Base-by-base conservation (phyloP, 2,797 vertebrate genomes). In the Pygocentrus nattereri region DNA sequence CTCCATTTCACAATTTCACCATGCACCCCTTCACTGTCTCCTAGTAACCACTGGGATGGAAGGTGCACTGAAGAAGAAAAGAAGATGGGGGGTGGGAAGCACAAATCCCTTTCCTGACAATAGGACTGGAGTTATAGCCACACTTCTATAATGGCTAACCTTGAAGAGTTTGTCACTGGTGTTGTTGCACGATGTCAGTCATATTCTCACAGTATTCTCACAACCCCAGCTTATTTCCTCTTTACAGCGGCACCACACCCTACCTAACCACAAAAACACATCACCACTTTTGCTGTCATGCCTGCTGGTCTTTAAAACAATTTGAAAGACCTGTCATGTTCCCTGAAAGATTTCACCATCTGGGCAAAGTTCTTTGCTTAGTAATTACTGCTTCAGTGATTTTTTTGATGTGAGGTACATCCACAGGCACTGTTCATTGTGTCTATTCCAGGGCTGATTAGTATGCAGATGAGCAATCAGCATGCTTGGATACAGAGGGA, bases 31-130 rank as follows among this genome's bases (percentile, higher is more conserved):
- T 25, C 76, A n/a, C 52, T 34, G 82, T 89, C 84, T 89, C 87
- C 79, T 71, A 69, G 83, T 91, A 89, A 82, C 89, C 78, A 86
- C 12, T 54, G 81, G 31, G 85, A 89, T 82, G 76, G 82, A 81
- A 89, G 82, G 80, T 85, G 67, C 70, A 78, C 68, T 85, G 74
- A 81, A 34, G 85, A 79, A 86, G 79, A 30, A 80, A 59, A 25
- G 54, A 50, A 70, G 80, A 76, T 86, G 19, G 79, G 50, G 78
- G 79, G 79, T 85, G 80, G 52, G 58, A 27, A 10, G 5, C 59
- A 81, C 73, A 82, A 79, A 88, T 73, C 67, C n/a, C 0, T 38
- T 84, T 56, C 38, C 74, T 78, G 76, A 82, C 77, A 83, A 65
- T 79, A 65, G 49, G 38, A 23, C 65, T 75, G 72, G 23, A 75